These are phyloP conservation scores for Acrocephalus scirpaceus DNA, from an alignment of 2,797 vertebrate species.

Conservation along the genomic window DNA sequence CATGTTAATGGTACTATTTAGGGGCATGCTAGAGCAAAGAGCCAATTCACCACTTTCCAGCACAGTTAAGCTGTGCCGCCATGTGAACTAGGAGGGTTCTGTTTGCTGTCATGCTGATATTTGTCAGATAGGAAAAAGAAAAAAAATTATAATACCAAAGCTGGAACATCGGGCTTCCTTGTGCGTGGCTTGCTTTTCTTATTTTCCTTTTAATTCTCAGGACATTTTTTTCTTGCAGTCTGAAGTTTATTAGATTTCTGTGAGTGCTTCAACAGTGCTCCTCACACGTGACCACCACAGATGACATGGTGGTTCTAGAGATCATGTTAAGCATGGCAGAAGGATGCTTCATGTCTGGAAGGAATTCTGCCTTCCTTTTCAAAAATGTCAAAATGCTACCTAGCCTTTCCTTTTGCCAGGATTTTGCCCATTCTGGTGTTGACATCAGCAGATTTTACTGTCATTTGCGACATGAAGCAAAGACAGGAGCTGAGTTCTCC, in stretches of 20 bases:
- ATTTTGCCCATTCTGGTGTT: background rate
- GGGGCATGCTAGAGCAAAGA: background rate
- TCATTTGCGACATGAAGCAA: background rate
- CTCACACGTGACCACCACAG: background rate
- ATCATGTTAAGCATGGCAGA: background rate
- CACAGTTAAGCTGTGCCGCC: background rate
- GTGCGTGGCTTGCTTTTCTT: background rate
- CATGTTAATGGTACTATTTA: conserved; percentile 26
- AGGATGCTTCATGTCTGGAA: background rate
- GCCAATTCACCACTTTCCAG: background rate
- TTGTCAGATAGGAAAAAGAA: background rate
- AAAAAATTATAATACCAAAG: background rate
- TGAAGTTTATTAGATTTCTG: background rate
- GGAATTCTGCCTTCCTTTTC: background rate
- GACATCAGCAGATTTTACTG: background rate
- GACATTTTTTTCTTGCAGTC: background rate
- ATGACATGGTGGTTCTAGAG: background rate
- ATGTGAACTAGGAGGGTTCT: background rate
- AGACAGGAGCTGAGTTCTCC: background rate
- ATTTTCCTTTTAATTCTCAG: background rate
- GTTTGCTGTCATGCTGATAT: background rate
- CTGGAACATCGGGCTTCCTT: background rate
- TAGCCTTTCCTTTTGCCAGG: background rate
- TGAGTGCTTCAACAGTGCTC: background rate
- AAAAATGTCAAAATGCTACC: background rate